Evolutionary conservation across 2,113 vertebrate species (phyloP).

Genomic region (Cebus imitator): DNA sequence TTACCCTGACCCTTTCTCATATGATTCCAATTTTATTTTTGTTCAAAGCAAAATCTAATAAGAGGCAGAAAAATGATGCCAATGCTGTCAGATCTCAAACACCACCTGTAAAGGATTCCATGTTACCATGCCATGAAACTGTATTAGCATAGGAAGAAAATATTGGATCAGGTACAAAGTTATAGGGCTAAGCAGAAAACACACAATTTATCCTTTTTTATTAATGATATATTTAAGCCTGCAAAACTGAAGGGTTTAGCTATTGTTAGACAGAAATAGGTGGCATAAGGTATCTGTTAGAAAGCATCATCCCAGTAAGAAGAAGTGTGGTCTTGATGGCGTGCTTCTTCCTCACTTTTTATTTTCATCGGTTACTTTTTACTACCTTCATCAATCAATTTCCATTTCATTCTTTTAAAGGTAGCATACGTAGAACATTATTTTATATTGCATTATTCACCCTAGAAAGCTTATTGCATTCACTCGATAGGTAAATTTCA

Average conservation of each 20-base stretch:
- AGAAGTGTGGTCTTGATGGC: background rate
- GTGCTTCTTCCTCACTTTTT: background rate
- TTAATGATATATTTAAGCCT: background rate
- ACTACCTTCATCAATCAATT: background rate
- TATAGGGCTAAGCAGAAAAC: background rate
- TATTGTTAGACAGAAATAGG: background rate
- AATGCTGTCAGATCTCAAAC: background rate
- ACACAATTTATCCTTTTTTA: background rate
- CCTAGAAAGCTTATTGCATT: background rate
- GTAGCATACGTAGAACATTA: background rate
- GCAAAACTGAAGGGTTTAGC: background rate
- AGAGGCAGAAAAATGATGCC: background rate
- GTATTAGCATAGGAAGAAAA: background rate
- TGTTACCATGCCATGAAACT: background rate
- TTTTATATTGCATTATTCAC: background rate
- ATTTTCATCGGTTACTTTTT: background rate
- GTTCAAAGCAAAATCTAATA: background rate
- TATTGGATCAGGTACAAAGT: background rate
- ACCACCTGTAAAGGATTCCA: background rate
- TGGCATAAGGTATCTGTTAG: background rate
- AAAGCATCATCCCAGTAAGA: background rate
- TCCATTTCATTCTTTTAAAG: conserved; percentile 33
- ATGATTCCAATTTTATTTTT: background rate
- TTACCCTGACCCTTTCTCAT: background rate
- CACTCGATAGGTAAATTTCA: background rate